Evolutionary conservation across 2,888 invertebrate genomes (phyloP), one percentile per base, ranked within the genome.

Genomic region (Agapostemon virescens): DNA sequence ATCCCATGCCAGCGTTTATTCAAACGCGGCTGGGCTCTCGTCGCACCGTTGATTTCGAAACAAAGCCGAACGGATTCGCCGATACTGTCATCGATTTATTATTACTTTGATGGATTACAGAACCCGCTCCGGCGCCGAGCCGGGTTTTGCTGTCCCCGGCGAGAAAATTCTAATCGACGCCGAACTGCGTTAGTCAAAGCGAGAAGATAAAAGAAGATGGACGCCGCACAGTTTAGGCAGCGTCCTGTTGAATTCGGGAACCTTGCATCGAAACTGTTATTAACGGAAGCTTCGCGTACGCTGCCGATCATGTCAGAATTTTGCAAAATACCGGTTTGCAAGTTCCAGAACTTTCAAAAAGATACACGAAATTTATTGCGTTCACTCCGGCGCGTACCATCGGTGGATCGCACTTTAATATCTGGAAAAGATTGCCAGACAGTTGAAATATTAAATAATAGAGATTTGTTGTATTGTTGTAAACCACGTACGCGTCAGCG

Each of bases 61-160:
- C 86, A 84, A 85, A 84, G 84, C 81, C 81, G 63, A 68, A 80
- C 68, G 49, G 66, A 61, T 33, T 49, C 67, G 49, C 74, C 58
- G 77, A 80, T 73, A 80, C 36, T 69, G 73, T 80, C 74, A 74
- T 86, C 77, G 84, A 77, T 84, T 80, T 83, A 80, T 85, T 77
- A 77, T 77, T 45, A 42, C 72, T 75, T 75, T 80, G 84, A 85
- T 74, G 86, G 74, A 85, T 85, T 80, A 83, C 61, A 33, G 70
- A 72, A 72, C 64, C 38, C 58, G 58, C 61, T 71, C 33, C 67
- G 55, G 42, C 23, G 55, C 45, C 13, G 52, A 15, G 42, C 30
- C 58, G 58, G 42, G 20, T n/a, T 61, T 52, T 38, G 15, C 52
- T 52, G 52, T 52, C 11, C 11, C 52, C 70, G 49, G 66, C 64